These are phyloP conservation scores for Cathartes aura DNA, from an alignment of 2,113 vertebrate species.

Conservation along the genomic window DNA sequence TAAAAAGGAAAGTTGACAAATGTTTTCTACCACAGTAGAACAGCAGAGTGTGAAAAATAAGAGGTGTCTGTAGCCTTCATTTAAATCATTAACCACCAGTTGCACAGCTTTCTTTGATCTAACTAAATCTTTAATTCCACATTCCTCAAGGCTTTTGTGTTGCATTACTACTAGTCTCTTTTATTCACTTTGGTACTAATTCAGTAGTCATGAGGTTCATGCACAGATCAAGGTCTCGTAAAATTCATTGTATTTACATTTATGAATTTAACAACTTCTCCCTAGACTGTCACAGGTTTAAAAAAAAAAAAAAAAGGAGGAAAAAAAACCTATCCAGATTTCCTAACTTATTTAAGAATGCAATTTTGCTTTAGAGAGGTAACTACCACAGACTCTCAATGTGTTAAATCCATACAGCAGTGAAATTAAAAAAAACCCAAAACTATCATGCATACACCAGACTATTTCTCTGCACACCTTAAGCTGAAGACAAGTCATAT, in stretches of 20 bases:
- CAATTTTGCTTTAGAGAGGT: not conserved
- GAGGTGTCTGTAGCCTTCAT: not conserved
- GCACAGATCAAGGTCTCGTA: not conserved
- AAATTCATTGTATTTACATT: not conserved
- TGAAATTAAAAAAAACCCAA: not conserved
- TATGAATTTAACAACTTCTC: not conserved
- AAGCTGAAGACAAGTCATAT: not conserved
- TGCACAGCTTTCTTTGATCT: not conserved
- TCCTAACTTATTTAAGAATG: not conserved
- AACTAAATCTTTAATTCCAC: not conserved
- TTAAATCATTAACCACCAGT: constrained; percentile 12
- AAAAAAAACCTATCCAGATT: not conserved
- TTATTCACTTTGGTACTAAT: not conserved
- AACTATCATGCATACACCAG: not conserved
- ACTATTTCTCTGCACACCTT: not conserved
- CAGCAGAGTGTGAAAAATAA: not conserved
- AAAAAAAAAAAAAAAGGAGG: not conserved
- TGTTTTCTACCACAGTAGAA: not conserved
- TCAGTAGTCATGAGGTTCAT: not conserved
- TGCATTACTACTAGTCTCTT: not conserved
- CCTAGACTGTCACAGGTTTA: not conserved
- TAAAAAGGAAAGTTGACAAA: constrained; percentile 16
- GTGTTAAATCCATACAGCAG: not conserved
- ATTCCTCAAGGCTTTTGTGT: not conserved
- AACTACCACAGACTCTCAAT: not conserved